A percentile compares a stretch with the other conserved stretches of the same genome.
phyloP scores from a whole-genome alignment of 2,113 vertebrate genomes.

The Cnemophilus loriae region DNA sequence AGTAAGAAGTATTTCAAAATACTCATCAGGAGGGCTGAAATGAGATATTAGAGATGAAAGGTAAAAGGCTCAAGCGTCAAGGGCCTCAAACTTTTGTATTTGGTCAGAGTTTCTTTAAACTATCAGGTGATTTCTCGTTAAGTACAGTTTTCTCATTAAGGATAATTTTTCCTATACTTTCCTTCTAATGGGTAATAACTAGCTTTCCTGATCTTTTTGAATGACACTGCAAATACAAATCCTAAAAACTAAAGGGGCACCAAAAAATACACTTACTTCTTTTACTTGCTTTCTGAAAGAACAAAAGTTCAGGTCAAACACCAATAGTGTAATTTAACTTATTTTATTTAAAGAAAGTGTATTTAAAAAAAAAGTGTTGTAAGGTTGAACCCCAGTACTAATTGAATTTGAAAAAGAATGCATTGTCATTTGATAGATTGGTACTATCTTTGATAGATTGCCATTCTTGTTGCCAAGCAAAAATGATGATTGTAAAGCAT shows the following conservation, averaged over 20 bases:
- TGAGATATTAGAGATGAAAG: background rate
- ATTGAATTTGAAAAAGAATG: background rate
- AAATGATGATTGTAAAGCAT: background rate
- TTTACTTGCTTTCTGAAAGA: background rate
- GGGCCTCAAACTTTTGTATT: background rate
- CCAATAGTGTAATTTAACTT: background rate
- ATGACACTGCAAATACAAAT: background rate
- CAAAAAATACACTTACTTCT: background rate
- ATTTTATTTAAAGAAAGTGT: background rate
- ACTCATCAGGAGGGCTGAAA: background rate
- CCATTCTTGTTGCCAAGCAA: background rate
- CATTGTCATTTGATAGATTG: background rate
- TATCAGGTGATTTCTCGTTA: background rate
- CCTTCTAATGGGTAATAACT: background rate
- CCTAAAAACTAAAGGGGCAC: background rate
- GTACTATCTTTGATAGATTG: background rate
- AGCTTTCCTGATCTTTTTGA: background rate
- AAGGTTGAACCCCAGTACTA: background rate
- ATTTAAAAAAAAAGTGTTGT: background rate
- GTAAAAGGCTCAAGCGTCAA: background rate
- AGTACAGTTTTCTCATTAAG: background rate
- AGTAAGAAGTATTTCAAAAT: background rate
- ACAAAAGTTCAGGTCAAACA: background rate
- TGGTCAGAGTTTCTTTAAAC: background rate
- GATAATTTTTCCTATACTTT: background rate